Evolutionary conservation across 2,797 vertebrate species (phyloP).

Genomic region (Melanotaenia nigrans): DNA sequence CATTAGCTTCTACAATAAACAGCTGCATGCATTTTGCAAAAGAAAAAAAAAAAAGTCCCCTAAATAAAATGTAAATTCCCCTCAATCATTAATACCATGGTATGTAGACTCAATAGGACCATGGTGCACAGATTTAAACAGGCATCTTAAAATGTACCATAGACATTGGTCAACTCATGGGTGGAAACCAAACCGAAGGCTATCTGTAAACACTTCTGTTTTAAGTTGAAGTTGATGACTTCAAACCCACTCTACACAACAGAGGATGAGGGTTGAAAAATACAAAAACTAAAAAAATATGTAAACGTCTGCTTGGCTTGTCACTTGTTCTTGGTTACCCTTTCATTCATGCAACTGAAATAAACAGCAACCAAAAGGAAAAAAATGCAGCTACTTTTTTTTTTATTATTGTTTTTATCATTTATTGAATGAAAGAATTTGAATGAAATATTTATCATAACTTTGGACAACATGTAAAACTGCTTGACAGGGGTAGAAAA

Average conservation of each 20-base stretch:
- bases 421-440: conserved; percentile 60
- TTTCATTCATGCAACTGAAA: background rate
- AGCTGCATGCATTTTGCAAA: no score
- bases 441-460: conserved; percentile 64
- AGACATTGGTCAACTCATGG: background rate
- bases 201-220: conserved; percentile 13
- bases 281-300: no score
- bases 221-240: background rate
- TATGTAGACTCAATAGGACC: background rate
- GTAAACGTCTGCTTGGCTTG: background rate
- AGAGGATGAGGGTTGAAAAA: background rate
- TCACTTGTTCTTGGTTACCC: background rate
- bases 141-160: background rate
- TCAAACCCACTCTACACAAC: conserved; percentile 5
- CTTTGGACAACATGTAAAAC: conserved; percentile 74
- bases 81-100: no score
- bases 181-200: background rate
- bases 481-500: conserved; percentile 53
- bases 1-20: background rate
- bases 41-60: no score
- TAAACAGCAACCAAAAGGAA: background rate
- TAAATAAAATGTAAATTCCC: no score
- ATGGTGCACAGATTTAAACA: background rate
- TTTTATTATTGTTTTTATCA: background rate
- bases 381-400: conserved; percentile 3